Conservation (phyloP, 2,113 vertebrate genomes). For the Neolamprologus tretocephalus region DNA sequence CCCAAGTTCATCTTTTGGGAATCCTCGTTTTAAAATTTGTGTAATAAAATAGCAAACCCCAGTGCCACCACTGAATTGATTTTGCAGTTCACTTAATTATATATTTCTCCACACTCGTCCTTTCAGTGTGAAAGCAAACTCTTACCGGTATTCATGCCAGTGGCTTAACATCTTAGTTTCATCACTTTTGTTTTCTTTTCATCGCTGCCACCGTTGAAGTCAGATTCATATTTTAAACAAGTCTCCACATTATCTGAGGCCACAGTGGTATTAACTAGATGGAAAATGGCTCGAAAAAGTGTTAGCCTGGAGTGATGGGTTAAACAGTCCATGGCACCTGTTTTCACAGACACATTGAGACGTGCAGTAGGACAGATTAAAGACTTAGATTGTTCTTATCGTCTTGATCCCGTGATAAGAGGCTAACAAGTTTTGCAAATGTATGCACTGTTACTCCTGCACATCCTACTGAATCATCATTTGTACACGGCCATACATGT, state of each 20-base stretch:
- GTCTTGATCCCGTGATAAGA: conserved; percentile 57
- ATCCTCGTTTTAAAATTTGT: background rate
- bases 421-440: conserved; percentile 51
- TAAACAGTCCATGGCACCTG: background rate
- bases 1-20: background rate
- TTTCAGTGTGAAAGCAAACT: background rate
- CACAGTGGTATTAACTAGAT: background rate
- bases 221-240: background rate
- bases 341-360: conserved; percentile 9
- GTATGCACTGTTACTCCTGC: conserved; percentile 15
- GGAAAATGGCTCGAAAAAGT: background rate
- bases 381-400: conserved; percentile 42
- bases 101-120: background rate
- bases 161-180: background rate
- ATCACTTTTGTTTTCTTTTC: background rate
- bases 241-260: background rate
- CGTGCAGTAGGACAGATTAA: conserved; percentile 31
- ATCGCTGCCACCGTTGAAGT: background rate
- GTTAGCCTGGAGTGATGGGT: background rate
- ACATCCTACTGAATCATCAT: background rate
- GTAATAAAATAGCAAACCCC: background rate
- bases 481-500: background rate
- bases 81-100: background rate
- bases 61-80: background rate
- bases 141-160: background rate